Percentiles rank a stretch among this genome's conserved stretches.
These are phyloP conservation scores for Drosophila incognita DNA, from an alignment of 2,888 invertebrate species.

Conservation along the genomic window DNA sequence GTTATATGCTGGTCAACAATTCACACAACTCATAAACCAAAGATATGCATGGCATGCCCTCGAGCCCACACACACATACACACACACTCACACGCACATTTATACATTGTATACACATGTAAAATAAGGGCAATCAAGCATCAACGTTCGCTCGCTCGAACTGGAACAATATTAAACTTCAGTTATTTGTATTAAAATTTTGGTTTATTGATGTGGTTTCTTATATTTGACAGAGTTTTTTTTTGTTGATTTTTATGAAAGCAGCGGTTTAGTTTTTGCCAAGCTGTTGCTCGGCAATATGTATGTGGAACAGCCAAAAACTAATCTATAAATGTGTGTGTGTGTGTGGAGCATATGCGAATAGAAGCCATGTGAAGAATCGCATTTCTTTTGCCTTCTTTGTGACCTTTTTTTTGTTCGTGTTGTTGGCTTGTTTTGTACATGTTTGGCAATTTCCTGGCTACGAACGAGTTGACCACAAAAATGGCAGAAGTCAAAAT, in stretches of 20 bases:
- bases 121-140: constrained; percentile 19
- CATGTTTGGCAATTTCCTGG: constrained; percentile 77
- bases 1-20: constrained; percentile 27
- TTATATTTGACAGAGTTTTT: constrained; percentile 46
- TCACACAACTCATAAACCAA: constrained; percentile 28
- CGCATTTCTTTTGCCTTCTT: constrained; percentile 63
- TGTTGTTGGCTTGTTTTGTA: constrained; percentile 52
- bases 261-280: constrained; percentile 56
- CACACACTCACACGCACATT: constrained; percentile 2
- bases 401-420: constrained; percentile 55
- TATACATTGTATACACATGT: neutral
- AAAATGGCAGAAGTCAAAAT: constrained; percentile 59
- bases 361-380: constrained; percentile 44
- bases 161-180: constrained; percentile 64
- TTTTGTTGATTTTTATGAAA: constrained; percentile 45
- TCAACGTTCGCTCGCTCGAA: constrained; percentile 8
- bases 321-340: constrained; percentile 31
- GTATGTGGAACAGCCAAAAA: constrained; percentile 17
- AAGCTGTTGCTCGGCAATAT: constrained; percentile 57
- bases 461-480: constrained; percentile 77
- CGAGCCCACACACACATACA: neutral
- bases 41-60: constrained; percentile 9
- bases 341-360: constrained; percentile 14
- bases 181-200: constrained; percentile 77
- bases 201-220: constrained; percentile 76